Evolutionary conservation across 2,888 invertebrate species (phyloP), one percentile per base, ranked within the genome.

Genomic region (Neoitamus cyanurus): DNA sequence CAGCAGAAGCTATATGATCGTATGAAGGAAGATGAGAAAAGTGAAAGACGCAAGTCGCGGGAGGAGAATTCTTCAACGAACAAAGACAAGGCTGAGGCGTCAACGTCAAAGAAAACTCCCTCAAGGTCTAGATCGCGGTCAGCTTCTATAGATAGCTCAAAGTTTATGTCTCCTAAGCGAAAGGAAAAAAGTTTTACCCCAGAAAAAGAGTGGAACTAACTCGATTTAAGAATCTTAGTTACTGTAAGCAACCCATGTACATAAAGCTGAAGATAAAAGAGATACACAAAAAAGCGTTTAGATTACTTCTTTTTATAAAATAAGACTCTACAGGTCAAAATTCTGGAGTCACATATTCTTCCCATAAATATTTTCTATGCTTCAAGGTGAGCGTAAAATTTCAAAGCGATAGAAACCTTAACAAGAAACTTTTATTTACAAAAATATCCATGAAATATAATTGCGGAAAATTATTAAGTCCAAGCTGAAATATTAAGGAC

Each of bases 1-100:
- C 90, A 90, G 58, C 88, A 89, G 84, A 88, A 89, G 58, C 88
- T 89, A n/a, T 89, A 89, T 84, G 89, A 90, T 83, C 89, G 89
- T 0, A 88, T 89, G 88, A 87, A 88, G 0, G 88, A 89, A 20
- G 90, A 90, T 42, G 83, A 88, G 88, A 28, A 88, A 88, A 30
- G 20, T 15, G 15, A 30, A 15, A 48, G 7, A 7, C 72, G 46
- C 13, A 78, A 13, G 13, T 5, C 88, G 89, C 70, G 25, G 9
- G 58, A 90, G 89, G 9, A 7, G 20, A 78, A 31, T 78, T n/a
- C 42, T 31, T 9, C 37, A 31, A 89, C 87, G 37, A 88, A 89
- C 42, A 89, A 87, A 87, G 34, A 7, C 2, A 72, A 72, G 42
- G 15, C n/a, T n/a, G 83, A 30, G 1, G 28, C 83, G 3, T 20